Base-by-base conservation (phyloP, 2,888 invertebrate species). In the Gisinianus flammeolus region DNA sequence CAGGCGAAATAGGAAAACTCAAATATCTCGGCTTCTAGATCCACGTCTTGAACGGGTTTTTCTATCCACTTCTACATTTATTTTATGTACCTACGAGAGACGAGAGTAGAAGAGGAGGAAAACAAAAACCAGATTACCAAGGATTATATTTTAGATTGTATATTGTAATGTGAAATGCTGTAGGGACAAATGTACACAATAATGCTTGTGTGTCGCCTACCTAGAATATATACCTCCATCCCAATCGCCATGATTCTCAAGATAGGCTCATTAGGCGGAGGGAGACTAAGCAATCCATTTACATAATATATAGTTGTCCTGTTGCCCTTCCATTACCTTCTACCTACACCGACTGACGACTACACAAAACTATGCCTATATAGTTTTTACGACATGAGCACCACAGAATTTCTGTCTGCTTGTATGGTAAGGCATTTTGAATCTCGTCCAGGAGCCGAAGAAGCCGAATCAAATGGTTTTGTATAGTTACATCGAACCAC, bases 361-460 rank as follows among this genome's bases (percentile, higher is more conserved):
- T 33, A 30, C 44, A 44, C 28, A 62, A 16, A 44, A 68, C 44
- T 68, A 68, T 68, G 68, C 68, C 67, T 67, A 24, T 33, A 24
- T 67, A 19, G 0, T 68, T 67, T 22, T 44, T 68, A 71, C 54
- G 30, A n/a, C 52, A 71, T 19, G 56, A 54, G 28, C 35, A 35
- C 54, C 44, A 71, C 16, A 71, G 56, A 24, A 54, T 71, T 56
- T 71, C 71, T 54, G 54, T 71, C 54, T 54, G 28, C 71, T 3
- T 30, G 66, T 74, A 74, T 52, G 66, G 74, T 52, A 44, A 66
- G 74, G 67, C 74, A 74, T 74, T 74, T 74, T 74, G 74, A 74
- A 74, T 74, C 74, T 74, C 74, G 52, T 74, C 74, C 74, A 74
- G 74, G 67, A 74, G 44, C 74, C 24, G 30, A 35, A n/a, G n/a